Evolutionary conservation across 2,888 invertebrate species (phyloP).

Genomic region (Poecilobothrus nobilitatus): DNA sequence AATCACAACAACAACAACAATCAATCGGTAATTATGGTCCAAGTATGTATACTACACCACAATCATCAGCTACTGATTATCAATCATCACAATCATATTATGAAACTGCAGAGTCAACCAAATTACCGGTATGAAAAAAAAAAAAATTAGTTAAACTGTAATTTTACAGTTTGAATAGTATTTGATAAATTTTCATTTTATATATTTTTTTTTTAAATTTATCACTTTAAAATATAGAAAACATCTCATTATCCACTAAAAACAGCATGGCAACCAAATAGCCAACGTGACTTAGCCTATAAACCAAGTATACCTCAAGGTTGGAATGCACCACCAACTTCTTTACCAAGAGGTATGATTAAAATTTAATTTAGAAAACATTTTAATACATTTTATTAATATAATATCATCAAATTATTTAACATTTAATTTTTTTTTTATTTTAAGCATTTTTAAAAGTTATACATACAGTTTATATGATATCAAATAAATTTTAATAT

Average conservation of each 20-base stretch:
- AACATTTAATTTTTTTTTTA: too few relatives aligned
- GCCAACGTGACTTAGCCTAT: conserved; percentile 40
- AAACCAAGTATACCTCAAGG: conserved; percentile 43
- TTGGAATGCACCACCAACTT: conserved; percentile 40
- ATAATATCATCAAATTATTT: background rate
- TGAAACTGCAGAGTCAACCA: conserved; percentile 2
- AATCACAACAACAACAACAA: conserved; percentile 15
- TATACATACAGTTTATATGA: too few relatives aligned
- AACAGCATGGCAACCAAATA: conserved; percentile 22
- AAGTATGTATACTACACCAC: conserved; percentile 17
- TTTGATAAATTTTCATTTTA: too few relatives aligned
- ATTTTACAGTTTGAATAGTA: too few relatives aligned
- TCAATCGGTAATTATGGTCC: background rate
- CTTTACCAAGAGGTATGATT: conserved; percentile 38
- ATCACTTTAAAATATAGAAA: background rate
- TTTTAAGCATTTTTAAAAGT: too few relatives aligned
- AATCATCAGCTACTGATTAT: conserved; percentile 20
- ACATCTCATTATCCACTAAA: conserved; percentile 9
- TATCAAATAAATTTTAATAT: too few relatives aligned
- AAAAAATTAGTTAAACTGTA: background rate
- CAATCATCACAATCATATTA: conserved; percentile 18
- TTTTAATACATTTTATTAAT: too few relatives aligned
- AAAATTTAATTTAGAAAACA: too few relatives aligned
- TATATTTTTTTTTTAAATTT: background rate
- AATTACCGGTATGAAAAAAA: background rate